Percentiles rank a stretch among this genome's conserved stretches.
Evolutionary conservation across 2,888 invertebrate species (phyloP).

Genomic region (Agrochola lota): DNA sequence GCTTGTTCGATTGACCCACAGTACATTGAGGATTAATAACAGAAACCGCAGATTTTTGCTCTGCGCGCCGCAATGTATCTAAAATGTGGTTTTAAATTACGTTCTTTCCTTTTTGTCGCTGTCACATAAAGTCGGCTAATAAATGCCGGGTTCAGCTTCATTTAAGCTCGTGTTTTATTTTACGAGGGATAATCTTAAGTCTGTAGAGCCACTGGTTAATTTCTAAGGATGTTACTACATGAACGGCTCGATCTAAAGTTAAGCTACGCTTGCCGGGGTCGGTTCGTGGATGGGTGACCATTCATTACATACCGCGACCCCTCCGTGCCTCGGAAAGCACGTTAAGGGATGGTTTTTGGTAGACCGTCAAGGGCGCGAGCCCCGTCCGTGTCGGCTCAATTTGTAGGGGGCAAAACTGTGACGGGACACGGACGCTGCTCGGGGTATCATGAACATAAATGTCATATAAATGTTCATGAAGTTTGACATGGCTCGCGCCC

Average conservation of each 20-base stretch:
- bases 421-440: no score
- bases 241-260: neutral
- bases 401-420: no score
- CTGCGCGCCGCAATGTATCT: constrained; percentile 17
- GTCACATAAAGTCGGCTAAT: constrained; percentile 5
- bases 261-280: neutral
- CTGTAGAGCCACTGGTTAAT: neutral
- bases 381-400: no score
- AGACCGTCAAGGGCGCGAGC: no score
- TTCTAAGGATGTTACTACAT: neutral
- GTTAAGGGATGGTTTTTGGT: no score
- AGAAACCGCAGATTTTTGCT: constrained; percentile 9
- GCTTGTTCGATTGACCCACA: neutral
- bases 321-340: no score
- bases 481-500: no score
- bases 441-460: no score
- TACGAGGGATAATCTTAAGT: constrained; percentile 6
- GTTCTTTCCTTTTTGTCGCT: constrained; percentile 11
- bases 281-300: neutral
- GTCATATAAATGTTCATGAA: no score
- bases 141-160: neutral
- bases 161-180: constrained; percentile 19
- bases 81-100: constrained; percentile 25
- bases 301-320: neutral
- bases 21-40: constrained; percentile 36